phyloP scores from a whole-genome alignment of 2,888 invertebrate species.

The Flexamia atlantica region DNA sequence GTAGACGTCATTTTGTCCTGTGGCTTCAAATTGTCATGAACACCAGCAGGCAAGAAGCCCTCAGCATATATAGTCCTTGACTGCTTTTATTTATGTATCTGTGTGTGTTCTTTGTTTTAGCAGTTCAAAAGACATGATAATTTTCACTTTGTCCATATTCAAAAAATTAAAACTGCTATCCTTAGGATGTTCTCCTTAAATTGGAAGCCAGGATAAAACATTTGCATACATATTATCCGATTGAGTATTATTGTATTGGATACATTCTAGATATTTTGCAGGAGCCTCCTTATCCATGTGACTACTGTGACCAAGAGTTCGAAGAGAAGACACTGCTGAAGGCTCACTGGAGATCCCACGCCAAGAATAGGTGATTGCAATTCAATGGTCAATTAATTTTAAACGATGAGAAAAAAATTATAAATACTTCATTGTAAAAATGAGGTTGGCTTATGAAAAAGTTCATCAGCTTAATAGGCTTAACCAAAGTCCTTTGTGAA shows the following conservation, averaged over 20 bases:
- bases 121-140: constrained; percentile 36
- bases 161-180: neutral
- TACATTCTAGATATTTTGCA: constrained; percentile 36
- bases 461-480: no score
- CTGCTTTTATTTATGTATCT: constrained; percentile 24
- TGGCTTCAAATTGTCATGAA: constrained; percentile 23
- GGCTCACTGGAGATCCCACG: constrained; percentile 69
- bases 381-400: no score
- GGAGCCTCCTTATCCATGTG: constrained; percentile 70
- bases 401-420: no score
- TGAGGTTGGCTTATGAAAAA: no score
- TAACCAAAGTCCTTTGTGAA: no score
- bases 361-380: constrained; percentile 61
- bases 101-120: constrained; percentile 25
- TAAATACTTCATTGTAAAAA: no score
- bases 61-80: constrained; percentile 20
- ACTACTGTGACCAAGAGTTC: constrained; percentile 69
- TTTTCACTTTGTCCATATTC: constrained; percentile 19
- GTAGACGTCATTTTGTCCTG: no score
- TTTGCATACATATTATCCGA: no score
- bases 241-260: no score
- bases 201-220: no score
- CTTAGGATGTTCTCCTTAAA: neutral
- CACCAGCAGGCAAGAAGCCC: constrained; percentile 43
- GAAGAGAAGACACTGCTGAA: constrained; percentile 68